Conservation (phyloP, 2,113 vertebrate genomes). For the Bubo scandiacus region DNA sequence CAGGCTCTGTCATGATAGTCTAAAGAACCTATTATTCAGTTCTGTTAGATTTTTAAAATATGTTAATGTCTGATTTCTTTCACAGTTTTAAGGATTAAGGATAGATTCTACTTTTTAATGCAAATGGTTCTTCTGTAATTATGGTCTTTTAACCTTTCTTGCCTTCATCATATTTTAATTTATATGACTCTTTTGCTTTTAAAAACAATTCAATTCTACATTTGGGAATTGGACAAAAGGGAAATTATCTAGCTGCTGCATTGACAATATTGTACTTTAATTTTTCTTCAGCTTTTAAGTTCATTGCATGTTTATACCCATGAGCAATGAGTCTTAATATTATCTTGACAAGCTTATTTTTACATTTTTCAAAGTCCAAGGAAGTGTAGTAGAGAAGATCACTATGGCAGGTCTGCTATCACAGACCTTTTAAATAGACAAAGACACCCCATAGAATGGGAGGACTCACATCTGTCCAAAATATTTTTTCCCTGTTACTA, state of each 20-base stretch:
- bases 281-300: background rate
- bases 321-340: background rate
- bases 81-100: background rate
- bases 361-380: background rate
- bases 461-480: background rate
- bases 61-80: background rate
- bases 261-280: background rate
- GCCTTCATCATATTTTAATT: background rate
- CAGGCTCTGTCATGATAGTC: background rate
- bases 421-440: constrained; percentile 17
- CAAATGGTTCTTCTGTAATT: background rate
- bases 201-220: background rate
- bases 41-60: background rate
- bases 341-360: constrained; percentile 45
- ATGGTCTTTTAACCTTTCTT: background rate
- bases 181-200: background rate
- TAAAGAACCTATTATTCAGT: background rate
- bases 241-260: background rate
- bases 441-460: background rate
- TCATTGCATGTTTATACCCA: background rate
- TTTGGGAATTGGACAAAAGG: background rate
- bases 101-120: background rate
- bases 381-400: background rate
- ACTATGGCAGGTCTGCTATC: constrained; percentile 12
- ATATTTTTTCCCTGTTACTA: background rate